Percentiles rank a stretch among this genome's conserved stretches.
Evolutionary conservation across 2,113 vertebrate species (phyloP).

Genomic region (Trichechus manatus): DNA sequence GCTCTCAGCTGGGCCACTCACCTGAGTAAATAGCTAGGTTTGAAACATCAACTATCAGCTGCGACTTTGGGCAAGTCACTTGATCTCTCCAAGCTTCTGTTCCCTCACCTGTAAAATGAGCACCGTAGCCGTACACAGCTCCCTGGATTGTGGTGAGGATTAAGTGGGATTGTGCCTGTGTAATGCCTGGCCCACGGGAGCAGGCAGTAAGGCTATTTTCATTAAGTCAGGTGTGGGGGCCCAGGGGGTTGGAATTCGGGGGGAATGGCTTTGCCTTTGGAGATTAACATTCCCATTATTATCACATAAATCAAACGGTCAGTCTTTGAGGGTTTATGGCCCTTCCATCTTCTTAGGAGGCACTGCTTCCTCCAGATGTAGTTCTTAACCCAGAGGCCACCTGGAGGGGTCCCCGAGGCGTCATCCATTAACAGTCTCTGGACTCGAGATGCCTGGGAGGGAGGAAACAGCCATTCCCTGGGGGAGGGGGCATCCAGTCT

Average conservation of each 20-base stretch:
- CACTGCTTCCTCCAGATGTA: constrained; percentile 64
- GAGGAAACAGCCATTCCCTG: background rate
- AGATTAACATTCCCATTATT: constrained; percentile 72
- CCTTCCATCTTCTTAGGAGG: constrained; percentile 65
- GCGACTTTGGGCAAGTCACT: background rate
- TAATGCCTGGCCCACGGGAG: background rate
- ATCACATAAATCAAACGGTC: constrained; percentile 76
- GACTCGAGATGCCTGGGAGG: fast-evolving
- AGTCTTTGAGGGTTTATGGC: constrained; percentile 77
- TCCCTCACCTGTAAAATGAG: background rate
- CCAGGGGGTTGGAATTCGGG: constrained; percentile 63
- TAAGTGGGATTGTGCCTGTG: background rate
- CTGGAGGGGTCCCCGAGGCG: constrained; percentile 55
- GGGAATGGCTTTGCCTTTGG: constrained; percentile 72
- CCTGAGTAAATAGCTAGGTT: background rate
- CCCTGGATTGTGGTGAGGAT: background rate
- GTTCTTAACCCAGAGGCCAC: constrained; percentile 64
- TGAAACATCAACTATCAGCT: background rate
- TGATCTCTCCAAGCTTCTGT: background rate
- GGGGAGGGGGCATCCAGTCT: background rate
- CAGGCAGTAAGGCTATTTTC: background rate
- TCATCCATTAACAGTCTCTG: constrained; percentile 30
- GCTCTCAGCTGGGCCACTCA: background rate
- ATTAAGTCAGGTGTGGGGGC: constrained; percentile 62
- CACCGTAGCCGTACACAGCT: background rate